Base-by-base conservation (phyloP, 2,888 invertebrate genomes). In the Nowickia ferox region DNA sequence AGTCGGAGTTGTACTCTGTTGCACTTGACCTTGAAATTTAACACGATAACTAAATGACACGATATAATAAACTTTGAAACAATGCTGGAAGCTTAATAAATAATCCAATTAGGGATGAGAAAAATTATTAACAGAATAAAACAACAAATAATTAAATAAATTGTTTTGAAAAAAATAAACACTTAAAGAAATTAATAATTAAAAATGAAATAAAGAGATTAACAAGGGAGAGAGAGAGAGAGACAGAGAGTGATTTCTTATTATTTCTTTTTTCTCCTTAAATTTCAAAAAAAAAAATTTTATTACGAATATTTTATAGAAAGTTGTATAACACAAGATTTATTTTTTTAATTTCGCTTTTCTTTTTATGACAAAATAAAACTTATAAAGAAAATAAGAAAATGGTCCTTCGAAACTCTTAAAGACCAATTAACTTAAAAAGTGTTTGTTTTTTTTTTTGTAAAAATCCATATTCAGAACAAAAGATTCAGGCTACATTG, bases 1-100 rank as follows among this genome's bases (percentile, higher is more conserved):
- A 9, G 38, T 13, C 19, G 38, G 42, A 65, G 65, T 44, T 57
- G 69, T 69, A 2, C 15, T 63, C 19, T 22, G 42, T 44, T 82
- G 82, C 69, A 85, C 85, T 85, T 85, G 82, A 85, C 85, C 85
- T 82, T 85, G 85, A 82, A 85, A 85, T 71, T 69, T 40, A 77
- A 83, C 61, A 68, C 51, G 48, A 61, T 71, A 68, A 79, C 75
- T 84, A 75, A 79, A 75, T 69, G 69, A 30, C 74, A 69, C 69
- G 84, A 74, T 84, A 74, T 53, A 46, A 22, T 19, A 53, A 66
- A 42, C 51, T 66, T 66, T 19, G 8, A 75, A 57, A 61, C 13
- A 69, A 65, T 59, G 22, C 38, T 40, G 59, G 53, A 76, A 74
- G 66, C 44, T 51, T 22, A 42, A 57, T n/a, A 53, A n/a, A 11